Base-by-base conservation (phyloP, 2,113 vertebrate genomes). In the Diadophis punctatus region DNA sequence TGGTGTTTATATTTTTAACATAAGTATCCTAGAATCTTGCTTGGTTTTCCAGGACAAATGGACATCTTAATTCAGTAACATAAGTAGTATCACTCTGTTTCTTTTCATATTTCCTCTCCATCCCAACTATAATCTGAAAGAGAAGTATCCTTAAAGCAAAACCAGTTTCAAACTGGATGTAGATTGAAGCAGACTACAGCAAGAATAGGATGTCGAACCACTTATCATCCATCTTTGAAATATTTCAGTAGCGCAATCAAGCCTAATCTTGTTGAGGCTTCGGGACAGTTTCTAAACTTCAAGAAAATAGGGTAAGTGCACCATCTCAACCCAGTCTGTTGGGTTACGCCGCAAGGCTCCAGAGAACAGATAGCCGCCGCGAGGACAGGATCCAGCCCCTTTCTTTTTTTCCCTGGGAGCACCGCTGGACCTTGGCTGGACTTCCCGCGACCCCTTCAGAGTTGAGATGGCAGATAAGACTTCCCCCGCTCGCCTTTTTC, bases 191-290 rank as follows among this genome's bases (percentile, higher is more conserved):
- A 74, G 34, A 80, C 3, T 39, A 80, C 8, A 43, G 74, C 18
- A 51, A 16, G 85, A 12, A 27, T 86, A 48, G 20, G 84, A 46
- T 11, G 2, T 7, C 39, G 9, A 90, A 20, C 1, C 86, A 88
- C 23, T 14, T 43, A 3, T 9, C 56, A 10, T 14, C 14, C 20
- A 43, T 80, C 20, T 80, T 80, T 80, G n/a, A 80, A 10, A 8
- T 34, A 43, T 49, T 68, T 86, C 43, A n/a, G 3, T 51, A 56
- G 30, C 49, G 89, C 55, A 30, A 0, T 52, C 34, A 52, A 12
- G 58, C 16, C 18, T 9, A 8, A 80, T 48, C 0, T 53, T 1
- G 3, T 8, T 51, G 10, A 0, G 0, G 27, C 43, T 0, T 2
- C 39, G 80, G 25, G 34, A 5, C 1, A 1, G 84, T 56, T 49